Conservation (phyloP, 1,140 invertebrate genomes). For the Liolophura sinensis region DNA sequence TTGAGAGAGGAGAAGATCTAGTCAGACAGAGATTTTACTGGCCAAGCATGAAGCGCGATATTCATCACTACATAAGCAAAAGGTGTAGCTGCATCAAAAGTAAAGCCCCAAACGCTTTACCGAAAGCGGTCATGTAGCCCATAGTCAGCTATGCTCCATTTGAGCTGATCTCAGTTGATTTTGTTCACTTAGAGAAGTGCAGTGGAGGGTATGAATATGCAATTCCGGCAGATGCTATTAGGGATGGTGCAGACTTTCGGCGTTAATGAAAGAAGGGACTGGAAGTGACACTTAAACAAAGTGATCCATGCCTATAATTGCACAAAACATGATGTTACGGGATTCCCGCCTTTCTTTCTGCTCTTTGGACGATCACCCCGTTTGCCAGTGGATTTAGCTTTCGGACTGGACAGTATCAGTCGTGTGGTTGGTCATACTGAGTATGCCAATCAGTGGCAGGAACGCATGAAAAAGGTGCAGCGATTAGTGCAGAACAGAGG, state of each 20-base stretch:
- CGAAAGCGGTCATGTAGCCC: conserved; percentile 11
- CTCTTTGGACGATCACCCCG: conserved; percentile 21
- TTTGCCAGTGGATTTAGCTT: conserved; percentile 16
- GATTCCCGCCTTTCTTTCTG: conserved; percentile 16
- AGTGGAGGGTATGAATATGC: conserved; percentile 12
- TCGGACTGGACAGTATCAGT: conserved; percentile 8
- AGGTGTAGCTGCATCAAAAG: conserved; percentile 17
- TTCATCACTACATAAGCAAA: conserved; percentile 14
- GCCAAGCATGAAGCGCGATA: conserved; percentile 14
- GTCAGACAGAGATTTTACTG: conserved; percentile 12
- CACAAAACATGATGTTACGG: conserved; percentile 16
- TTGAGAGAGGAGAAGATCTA: conserved; percentile 14
- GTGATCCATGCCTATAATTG: conserved; percentile 19
- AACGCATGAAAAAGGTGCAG: conserved; percentile 7
- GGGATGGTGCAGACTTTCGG: no score
- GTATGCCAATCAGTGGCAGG: conserved; percentile 6
- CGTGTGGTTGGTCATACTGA: no score
- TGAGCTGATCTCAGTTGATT: conserved; percentile 15
- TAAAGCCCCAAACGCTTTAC: conserved; percentile 9
- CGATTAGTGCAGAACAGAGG: conserved; percentile 7
- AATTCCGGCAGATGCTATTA: no score
- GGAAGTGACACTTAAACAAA: conserved; percentile 12
- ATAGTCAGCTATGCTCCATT: conserved; percentile 9
- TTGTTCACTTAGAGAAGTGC: conserved; percentile 11
- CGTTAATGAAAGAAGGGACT: conserved; percentile 16